Conservation (phyloP, 1,140 invertebrate genomes). For the Calosoma granatense region DNA sequence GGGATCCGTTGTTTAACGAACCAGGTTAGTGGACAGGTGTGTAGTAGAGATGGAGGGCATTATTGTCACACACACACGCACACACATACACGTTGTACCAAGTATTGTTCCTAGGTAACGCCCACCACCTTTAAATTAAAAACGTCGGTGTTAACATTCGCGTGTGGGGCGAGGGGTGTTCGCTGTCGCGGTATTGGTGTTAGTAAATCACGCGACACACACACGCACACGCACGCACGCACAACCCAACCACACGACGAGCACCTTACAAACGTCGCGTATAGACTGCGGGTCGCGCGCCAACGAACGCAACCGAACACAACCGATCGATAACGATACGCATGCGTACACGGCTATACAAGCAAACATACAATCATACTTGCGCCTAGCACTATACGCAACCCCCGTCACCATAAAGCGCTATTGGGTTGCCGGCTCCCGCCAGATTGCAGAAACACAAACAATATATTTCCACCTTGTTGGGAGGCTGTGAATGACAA, state of each 20-base stretch:
- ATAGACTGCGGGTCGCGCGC: conserved; percentile 1
- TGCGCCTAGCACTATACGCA: too few species aligned
- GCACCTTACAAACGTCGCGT: not conserved
- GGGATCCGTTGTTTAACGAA: too few species aligned
- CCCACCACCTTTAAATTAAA: too few species aligned
- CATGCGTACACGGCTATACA: too few species aligned
- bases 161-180: too few species aligned
- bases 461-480: conserved; percentile 7
- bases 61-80: not conserved
- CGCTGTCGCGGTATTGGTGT: not conserved
- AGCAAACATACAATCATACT: not conserved
- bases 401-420: not conserved
- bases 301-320: not conserved
- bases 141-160: too few species aligned
- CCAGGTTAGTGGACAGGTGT: not conserved
- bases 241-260: not conserved
- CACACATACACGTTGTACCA: too few species aligned
- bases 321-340: not conserved
- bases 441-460: conserved; percentile 8
- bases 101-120: not conserved
- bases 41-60: not conserved
- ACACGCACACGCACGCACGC: not conserved
- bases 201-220: not conserved
- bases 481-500: not conserved
- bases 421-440: not conserved